Conservation (phyloP, 2,113 vertebrate genomes). For the Stegostoma tigrinum region DNA sequence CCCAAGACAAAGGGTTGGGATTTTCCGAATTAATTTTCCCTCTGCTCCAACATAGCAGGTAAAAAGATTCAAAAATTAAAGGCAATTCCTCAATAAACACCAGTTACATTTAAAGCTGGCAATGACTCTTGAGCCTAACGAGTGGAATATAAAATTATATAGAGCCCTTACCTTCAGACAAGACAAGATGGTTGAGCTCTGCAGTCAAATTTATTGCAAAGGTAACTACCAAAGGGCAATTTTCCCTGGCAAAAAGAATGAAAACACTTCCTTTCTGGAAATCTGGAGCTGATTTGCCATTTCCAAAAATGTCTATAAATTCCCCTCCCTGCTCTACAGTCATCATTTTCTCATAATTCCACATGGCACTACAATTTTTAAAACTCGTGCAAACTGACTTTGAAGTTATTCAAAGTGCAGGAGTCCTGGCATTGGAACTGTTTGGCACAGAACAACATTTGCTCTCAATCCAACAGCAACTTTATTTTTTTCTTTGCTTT, state of each 20-base stretch:
- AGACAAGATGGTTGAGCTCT: background rate
- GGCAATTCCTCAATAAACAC: background rate
- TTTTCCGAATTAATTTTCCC: background rate
- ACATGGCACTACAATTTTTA: background rate
- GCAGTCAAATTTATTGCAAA: background rate
- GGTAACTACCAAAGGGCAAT: background rate
- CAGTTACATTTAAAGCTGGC: background rate
- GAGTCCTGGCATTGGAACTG: background rate
- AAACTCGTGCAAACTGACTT: background rate
- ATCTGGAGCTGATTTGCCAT: background rate
- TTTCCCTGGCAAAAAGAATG: background rate
- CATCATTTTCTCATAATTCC: background rate
- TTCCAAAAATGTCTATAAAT: constrained; percentile 26
- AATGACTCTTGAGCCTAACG: background rate
- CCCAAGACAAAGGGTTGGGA: background rate
- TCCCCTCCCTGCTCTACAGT: background rate
- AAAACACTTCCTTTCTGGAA: constrained; percentile 7
- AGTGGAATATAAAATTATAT: background rate
- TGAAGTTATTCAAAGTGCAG: background rate
- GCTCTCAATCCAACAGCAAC: background rate
- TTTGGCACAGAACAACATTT: background rate
- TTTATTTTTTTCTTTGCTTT: background rate
- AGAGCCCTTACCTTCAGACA: background rate
- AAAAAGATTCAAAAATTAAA: background rate
- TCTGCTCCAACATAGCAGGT: background rate